Conservation (phyloP, 2,113 vertebrate genomes). For the Thunnus maccoyii region DNA sequence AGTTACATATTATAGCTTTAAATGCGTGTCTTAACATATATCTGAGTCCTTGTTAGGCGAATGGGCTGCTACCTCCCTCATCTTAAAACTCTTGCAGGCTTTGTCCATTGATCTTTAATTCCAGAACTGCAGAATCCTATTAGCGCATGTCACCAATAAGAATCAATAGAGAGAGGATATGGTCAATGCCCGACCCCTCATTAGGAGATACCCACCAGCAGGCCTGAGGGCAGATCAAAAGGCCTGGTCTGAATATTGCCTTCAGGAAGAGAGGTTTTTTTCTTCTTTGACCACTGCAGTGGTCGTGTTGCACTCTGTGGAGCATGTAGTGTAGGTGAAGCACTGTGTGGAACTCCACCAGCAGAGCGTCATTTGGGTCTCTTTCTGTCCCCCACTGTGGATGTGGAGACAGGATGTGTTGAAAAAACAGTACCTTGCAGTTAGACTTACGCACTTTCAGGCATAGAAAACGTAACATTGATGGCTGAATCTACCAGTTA, state of each 20-base stretch:
- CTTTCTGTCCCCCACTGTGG: background rate
- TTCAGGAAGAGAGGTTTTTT: conserved; percentile 33
- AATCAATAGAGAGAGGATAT: conserved; percentile 74
- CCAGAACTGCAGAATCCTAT: conserved; percentile 69
- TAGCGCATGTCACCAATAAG: conserved; percentile 66
- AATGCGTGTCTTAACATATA: conserved; percentile 4
- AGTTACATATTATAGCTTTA: too few species aligned
- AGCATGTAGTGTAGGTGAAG: conserved; percentile 33
- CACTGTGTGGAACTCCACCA: conserved; percentile 34
- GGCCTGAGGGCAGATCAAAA: conserved; percentile 78
- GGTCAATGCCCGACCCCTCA: conserved; percentile 72
- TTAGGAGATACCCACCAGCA: conserved; percentile 78
- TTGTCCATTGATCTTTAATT: conserved; percentile 67
- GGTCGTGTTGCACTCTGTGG: conserved; percentile 47
- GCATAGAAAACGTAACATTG: too few species aligned
- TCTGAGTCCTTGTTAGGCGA: conserved; percentile 19
- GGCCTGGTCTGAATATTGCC: conserved; percentile 67
- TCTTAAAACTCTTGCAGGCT: conserved; percentile 42
- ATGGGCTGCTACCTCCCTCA: background rate
- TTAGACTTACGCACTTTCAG: background rate
- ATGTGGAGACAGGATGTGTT: background rate
- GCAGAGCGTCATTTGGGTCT: conserved; percentile 4
- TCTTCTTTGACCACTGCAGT: conserved; percentile 40
- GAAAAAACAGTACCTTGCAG: background rate
- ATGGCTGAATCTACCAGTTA: too few species aligned